Base-by-base conservation (phyloP, 2,888 invertebrate species). In the Arctia plantaginis region DNA sequence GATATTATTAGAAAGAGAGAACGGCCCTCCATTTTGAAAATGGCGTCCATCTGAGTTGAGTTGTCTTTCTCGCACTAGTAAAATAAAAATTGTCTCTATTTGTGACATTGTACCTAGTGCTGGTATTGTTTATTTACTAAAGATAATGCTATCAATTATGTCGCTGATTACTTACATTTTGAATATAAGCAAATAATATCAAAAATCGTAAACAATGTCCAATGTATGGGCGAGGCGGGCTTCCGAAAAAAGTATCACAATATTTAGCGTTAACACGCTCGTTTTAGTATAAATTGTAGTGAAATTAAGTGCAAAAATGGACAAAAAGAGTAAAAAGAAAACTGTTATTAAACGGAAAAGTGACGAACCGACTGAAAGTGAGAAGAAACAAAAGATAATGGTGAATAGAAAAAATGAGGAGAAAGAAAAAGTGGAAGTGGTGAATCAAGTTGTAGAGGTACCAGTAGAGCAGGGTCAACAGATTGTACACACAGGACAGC, bases 281-380 rank as follows among this genome's bases (percentile, higher is more conserved):
- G 66, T 80, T 78, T 77, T 80, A 82, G 85, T 80, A 69, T 80
- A 72, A 74, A 75, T 80, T 71, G 70, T 75, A 78, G 77, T 78
- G 69, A 74, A 81, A 85, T 85, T 64, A 81, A 87, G 85, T 88
- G 86, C 85, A 88, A 94, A 94, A 91, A 96, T 96, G 96, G 96
- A 96, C 92, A 96, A 96, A 89, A 96, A 96, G 90, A 95, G 85
- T 81, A 95, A 95, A 85, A 96, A 96, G 90, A 96, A 93, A 90
- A 93, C 93, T 86, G 95, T 93, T 67, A 94, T 93, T 75, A 96
- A 96, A 89, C 90, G 96, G 69, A 96, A 96, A 92, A 92, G 88
- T 90, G 96, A 95, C 83, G 96, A 96, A 47, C 82, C 92, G 2
- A 88, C 81, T 0, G 96, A 96, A 30, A 86, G 89, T 79, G 95